These are phyloP conservation scores for Phalacrocorax carbo DNA, from an alignment of 2,113 vertebrate species.

Conservation along the genomic window DNA sequence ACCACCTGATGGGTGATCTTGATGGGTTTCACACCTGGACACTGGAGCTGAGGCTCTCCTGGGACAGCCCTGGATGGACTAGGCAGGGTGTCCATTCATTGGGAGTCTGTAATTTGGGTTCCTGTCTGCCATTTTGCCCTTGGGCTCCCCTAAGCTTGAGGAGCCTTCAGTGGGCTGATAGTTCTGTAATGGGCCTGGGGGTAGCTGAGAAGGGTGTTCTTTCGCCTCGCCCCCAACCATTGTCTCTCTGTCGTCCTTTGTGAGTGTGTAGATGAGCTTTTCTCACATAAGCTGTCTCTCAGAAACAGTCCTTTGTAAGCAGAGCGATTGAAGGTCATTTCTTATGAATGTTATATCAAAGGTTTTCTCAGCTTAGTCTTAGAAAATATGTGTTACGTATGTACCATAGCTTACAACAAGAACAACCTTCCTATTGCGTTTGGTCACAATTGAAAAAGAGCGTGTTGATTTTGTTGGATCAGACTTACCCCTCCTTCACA, in stretches of 20 bases:
- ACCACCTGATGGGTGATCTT: background rate
- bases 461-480: background rate
- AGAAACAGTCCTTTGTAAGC: background rate
- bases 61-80: background rate
- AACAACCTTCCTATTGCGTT: background rate
- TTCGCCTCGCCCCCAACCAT: background rate
- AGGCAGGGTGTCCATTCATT: background rate
- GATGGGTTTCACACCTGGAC: background rate
- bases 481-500: background rate
- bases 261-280: background rate
- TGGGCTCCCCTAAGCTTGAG: background rate
- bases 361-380: background rate
- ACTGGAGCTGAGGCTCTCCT: background rate
- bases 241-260: background rate
- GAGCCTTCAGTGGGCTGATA: background rate
- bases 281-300: background rate
- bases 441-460: background rate
- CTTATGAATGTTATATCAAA: background rate
- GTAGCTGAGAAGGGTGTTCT: background rate
- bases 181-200: background rate
- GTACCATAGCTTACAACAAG: background rate
- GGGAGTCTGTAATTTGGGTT: background rate
- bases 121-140: background rate
- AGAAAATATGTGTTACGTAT: background rate
- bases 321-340: background rate